A percentile compares a stretch with the other conserved stretches of the same genome.
These are phyloP conservation scores for Falco rusticolus DNA, from an alignment of 2,797 vertebrate genomes.

Conservation along the genomic window DNA sequence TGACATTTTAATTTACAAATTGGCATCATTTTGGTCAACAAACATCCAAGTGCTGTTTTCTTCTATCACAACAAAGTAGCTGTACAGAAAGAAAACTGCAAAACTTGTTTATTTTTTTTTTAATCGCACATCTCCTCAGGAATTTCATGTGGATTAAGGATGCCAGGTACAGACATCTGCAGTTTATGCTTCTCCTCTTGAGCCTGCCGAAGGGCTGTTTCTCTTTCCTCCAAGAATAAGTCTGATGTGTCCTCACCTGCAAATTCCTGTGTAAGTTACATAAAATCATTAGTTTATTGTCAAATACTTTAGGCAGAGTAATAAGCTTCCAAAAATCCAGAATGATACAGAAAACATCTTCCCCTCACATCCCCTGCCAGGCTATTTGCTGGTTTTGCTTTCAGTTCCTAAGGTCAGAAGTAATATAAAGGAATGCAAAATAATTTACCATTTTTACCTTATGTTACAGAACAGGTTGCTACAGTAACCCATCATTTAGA, in stretches of 20 bases:
- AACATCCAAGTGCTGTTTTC: constrained; percentile 88
- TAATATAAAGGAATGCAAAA: background rate
- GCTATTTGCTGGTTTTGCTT: background rate
- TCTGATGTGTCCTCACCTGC: constrained; percentile 98
- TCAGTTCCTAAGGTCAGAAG: background rate
- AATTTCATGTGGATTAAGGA: constrained; percentile 98
- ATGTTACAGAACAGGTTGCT: background rate
- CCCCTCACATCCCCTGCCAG: background rate
- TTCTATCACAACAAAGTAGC: constrained; percentile 78
- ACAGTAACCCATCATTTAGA: background rate
- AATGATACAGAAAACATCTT: background rate
- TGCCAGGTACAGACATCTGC: constrained; percentile 98
- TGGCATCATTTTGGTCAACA: constrained; percentile 97
- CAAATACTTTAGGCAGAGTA: background rate
- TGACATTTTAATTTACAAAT: constrained; percentile 96
- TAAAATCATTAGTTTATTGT: background rate
- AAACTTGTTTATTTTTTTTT: constrained; percentile 79
- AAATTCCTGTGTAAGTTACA: constrained; percentile 85
- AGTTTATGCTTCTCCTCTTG: constrained; percentile 99
- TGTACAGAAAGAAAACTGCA: constrained; percentile 78
- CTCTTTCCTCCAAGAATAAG: constrained; percentile 95
- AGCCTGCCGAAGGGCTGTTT: constrained; percentile 93
- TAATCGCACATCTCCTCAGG: constrained; percentile 99
- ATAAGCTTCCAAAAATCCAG: background rate
- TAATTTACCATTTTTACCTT: rapidly evolving